Conservation (phyloP, 2,113 vertebrate species). For the Cavia porcellus region DNA sequence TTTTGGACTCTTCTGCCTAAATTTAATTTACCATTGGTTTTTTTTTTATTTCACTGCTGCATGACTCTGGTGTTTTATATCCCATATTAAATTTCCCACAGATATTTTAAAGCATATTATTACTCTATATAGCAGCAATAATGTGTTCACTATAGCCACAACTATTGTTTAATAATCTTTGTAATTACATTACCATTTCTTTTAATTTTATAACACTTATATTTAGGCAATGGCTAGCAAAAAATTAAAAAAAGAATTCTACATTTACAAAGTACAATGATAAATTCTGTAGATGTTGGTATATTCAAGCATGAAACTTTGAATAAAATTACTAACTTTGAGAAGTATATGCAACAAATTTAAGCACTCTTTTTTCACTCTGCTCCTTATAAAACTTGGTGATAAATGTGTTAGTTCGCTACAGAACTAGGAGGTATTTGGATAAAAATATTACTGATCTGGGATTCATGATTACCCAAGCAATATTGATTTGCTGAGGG, state of each 20-base stretch:
- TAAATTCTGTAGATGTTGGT: constrained; percentile 70
- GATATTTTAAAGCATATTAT: constrained; percentile 70
- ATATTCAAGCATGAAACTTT: constrained; percentile 67
- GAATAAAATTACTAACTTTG: constrained; percentile 73
- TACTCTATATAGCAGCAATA: constrained; percentile 35
- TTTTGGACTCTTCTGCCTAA: constrained; percentile 71
- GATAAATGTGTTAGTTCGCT: constrained; percentile 52
- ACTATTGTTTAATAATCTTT: constrained; percentile 65
- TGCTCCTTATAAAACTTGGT: constrained; percentile 45
- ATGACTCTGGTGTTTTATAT: constrained; percentile 64
- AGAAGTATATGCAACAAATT: constrained; percentile 55
- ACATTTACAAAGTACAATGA: constrained; percentile 62
- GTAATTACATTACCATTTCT: constrained; percentile 68
- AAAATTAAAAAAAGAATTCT: constrained; percentile 1
- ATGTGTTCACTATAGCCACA: constrained; percentile 64
- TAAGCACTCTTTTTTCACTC: constrained; percentile 62
- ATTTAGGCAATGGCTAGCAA: constrained; percentile 58
- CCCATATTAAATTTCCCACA: constrained; percentile 71
- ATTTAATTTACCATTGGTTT: constrained; percentile 47
- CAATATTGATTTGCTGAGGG: constrained; percentile 56
- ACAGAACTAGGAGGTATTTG: constrained; percentile 26
- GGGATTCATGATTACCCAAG: constrained; percentile 72
- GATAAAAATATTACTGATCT: constrained; percentile 70
- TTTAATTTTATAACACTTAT: constrained; percentile 48
- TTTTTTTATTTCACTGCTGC: constrained; percentile 66